Evolutionary conservation across 2,888 invertebrate species (phyloP).

Genomic region (Abrostola tripartita): DNA sequence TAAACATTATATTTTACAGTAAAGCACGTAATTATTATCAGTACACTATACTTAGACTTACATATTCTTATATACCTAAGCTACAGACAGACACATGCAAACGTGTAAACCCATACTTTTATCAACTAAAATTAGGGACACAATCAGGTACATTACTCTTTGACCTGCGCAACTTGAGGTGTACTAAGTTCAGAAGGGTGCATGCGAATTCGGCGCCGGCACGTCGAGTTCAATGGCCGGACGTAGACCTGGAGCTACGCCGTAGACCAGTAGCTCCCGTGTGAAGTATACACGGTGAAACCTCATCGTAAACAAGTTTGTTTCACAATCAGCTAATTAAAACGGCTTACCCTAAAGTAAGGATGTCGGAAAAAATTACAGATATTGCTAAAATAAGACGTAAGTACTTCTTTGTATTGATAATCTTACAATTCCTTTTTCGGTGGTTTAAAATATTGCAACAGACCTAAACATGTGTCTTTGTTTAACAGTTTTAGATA

Average conservation of each 20-base stretch:
- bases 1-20: too few relatives aligned
- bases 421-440: too few relatives aligned
- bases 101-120: slow-evolving; percentile 1
- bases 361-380: too few relatives aligned
- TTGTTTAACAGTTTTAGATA: too few relatives aligned
- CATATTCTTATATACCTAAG: not conserved
- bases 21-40: too few relatives aligned
- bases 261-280: slow-evolving; percentile 72
- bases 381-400: too few relatives aligned
- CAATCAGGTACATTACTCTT: slow-evolving; percentile 73
- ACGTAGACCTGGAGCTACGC: slow-evolving; percentile 85
- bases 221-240: slow-evolving; percentile 79
- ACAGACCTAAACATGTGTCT: too few relatives aligned
- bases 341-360: not conserved
- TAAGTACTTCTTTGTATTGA: too few relatives aligned
- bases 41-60: too few relatives aligned
- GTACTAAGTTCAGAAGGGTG: slow-evolving; percentile 75
- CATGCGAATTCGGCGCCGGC: slow-evolving; percentile 78
- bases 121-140: slow-evolving; percentile 38
- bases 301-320: slow-evolving; percentile 48
- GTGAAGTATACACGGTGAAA: slow-evolving; percentile 56
- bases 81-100: not conserved
- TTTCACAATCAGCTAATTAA: slow-evolving; percentile 31
- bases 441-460: too few relatives aligned
- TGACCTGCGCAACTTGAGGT: slow-evolving; percentile 72